These are phyloP conservation scores for Dyspetes luteomarginatus DNA, from an alignment of 2,888 invertebrate genomes.

Conservation along the genomic window DNA sequence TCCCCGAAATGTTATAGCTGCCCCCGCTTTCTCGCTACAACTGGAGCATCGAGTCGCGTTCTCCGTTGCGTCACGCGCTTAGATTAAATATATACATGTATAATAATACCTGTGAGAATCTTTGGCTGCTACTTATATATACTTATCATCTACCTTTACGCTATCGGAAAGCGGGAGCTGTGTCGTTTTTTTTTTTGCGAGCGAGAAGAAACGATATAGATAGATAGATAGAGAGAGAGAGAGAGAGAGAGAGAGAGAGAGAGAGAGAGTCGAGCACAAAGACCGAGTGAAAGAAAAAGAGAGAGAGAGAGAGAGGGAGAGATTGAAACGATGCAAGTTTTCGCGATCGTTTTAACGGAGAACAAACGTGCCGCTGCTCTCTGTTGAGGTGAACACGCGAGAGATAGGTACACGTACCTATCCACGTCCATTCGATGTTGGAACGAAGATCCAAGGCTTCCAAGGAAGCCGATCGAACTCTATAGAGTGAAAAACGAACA, in stretches of 20 bases:
- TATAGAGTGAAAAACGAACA: constrained; percentile 24
- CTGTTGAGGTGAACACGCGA: constrained; percentile 67
- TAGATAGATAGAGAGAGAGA: neutral
- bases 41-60: constrained; percentile 48
- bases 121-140: too few species aligned
- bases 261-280: constrained; percentile 20
- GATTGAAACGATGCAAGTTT: constrained; percentile 48
- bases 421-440: constrained; percentile 62
- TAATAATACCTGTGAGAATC: constrained; percentile 7
- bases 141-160: constrained; percentile 53
- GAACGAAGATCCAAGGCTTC: constrained; percentile 64
- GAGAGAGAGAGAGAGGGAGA: constrained; percentile 13
- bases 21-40: constrained; percentile 58
- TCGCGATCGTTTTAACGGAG: constrained; percentile 63
- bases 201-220: constrained; percentile 48
- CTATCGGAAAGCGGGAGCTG: constrained; percentile 61
- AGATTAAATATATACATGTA: constrained; percentile 32
- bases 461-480: constrained; percentile 63
- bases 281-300: neutral
- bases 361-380: constrained; percentile 69
- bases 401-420: constrained; percentile 67
- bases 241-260: constrained; percentile 26
- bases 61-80: constrained; percentile 56
- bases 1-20: constrained; percentile 39
- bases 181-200: constrained; percentile 64